These are phyloP conservation scores for Neodiprion virginianus DNA, from an alignment of 1,140 invertebrate species.

Conservation along the genomic window DNA sequence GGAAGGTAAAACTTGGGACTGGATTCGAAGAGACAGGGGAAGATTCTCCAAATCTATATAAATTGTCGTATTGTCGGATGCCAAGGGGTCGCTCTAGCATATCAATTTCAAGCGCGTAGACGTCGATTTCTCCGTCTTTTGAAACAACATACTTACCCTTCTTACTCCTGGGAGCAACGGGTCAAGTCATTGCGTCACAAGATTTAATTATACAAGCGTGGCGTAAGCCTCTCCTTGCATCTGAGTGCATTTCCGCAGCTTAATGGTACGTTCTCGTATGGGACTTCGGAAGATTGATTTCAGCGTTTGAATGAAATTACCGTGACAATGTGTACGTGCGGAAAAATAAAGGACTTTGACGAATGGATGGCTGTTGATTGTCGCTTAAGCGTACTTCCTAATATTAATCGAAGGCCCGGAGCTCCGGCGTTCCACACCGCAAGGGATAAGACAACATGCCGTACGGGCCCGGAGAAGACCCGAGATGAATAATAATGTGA, in stretches of 20 bases:
- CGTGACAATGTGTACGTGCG: neutral
- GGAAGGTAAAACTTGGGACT: constrained; percentile 58
- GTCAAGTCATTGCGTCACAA: too few species aligned
- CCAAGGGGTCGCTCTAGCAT: constrained; percentile 40
- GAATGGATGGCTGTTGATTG: neutral
- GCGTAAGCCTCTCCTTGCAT: too few species aligned
- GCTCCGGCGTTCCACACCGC: neutral
- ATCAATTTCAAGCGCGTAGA: constrained; percentile 44
- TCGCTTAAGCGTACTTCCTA: neutral
- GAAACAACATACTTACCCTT: too few species aligned
- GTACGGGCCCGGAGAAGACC: constrained; percentile 18
- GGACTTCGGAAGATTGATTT: neutral
- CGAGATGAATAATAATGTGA: constrained; percentile 45
- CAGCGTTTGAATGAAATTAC: neutral
- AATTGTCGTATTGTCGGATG: constrained; percentile 60
- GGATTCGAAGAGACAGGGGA: constrained; percentile 53
- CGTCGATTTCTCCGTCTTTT: too few species aligned
- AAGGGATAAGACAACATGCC: constrained; percentile 2
- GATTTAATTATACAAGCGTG: too few species aligned
- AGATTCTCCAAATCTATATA: constrained; percentile 60
- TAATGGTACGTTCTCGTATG: too few species aligned
- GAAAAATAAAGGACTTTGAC: neutral
- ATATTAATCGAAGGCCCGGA: constrained; percentile 4
- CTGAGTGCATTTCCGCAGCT: too few species aligned
- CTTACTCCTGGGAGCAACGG: too few species aligned